Base-by-base conservation (phyloP, 1,140 invertebrate genomes). In the Neodiprion fabricii region DNA sequence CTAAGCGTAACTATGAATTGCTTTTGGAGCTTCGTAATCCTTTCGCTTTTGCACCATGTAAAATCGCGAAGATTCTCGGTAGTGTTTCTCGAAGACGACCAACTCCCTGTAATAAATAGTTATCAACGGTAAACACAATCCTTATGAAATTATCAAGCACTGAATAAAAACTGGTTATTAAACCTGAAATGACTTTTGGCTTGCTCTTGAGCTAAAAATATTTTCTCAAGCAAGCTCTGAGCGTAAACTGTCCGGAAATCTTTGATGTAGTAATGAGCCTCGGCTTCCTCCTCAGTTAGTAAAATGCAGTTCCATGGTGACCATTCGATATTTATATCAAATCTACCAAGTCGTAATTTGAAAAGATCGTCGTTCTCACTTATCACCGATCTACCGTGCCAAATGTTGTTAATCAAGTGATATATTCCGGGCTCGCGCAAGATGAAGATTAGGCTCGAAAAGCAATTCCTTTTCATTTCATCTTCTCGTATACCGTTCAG, bases 261-360 rank as follows among this genome's bases (percentile, higher is more conserved):
- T 17, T 77, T 66, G 17, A 80, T 75, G 8, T 21, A 75, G 48
- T 70, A 72, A 74, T 94, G 93, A 7, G 88, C 85, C 74, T 91
- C 90, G 67, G 90, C 90, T 85, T 94, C 93, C 68, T 92, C 89
- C 1, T 90, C 82, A 0, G 92, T 93, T 1, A 94, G 83, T 21
- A 94, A 81, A 72, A 94, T 90, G 78, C 92, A 93, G 80, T 94
- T 94, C 93, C 93, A 94, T 1, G 93, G 93, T 9, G 91, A 89
- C 93, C 93, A 94, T 65, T 91, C 90, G 50, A 90, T 80, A 7
- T 90, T 77, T 1, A 85, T 84, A 50, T 90, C 82, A 88, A 92
- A 94, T 12, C 92, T 85, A 47, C 89, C 89, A 23, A 93, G 79
- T 65, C 91, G 85, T 66, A 94, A 80, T 40, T 90, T 81, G 7